A percentile compares a stretch with the other conserved stretches of the same genome.
These are phyloP conservation scores for Thalassarche chlororhynchos DNA, from an alignment of 2,113 vertebrate species.

Conservation along the genomic window DNA sequence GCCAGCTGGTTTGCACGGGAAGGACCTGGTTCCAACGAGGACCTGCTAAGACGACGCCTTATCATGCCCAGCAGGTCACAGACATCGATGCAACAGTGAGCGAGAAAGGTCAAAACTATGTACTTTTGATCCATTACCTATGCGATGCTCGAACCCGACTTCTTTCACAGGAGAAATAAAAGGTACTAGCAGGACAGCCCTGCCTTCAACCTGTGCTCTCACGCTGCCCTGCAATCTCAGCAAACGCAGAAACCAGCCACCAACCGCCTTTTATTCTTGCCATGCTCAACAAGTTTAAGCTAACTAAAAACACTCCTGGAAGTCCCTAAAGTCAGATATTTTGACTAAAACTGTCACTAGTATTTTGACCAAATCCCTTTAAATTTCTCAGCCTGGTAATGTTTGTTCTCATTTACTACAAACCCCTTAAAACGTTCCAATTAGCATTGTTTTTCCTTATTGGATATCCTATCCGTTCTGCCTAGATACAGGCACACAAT, in stretches of 20 bases:
- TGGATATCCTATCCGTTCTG: neutral
- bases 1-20: neutral
- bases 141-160: neutral
- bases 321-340: neutral
- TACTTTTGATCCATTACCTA: neutral
- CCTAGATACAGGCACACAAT: neutral
- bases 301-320: neutral
- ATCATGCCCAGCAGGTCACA: accelerated
- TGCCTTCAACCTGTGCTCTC: neutral
- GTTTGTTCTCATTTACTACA: neutral
- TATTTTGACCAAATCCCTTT: constrained; percentile 8
- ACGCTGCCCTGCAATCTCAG: neutral
- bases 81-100: accelerated
- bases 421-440: neutral
- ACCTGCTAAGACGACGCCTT: neutral
- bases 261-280: neutral
- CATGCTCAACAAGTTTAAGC: neutral
- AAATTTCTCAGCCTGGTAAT: neutral
- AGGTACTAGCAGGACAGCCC: neutral
- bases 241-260: neutral
- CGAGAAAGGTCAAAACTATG: neutral
- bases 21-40: neutral
- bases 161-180: neutral
- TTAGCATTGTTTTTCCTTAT: neutral
- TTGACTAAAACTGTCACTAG: neutral